These are phyloP conservation scores for Ptychochromis oligacanthus DNA, from an alignment of 2,113 vertebrate genomes.

Conservation along the genomic window DNA sequence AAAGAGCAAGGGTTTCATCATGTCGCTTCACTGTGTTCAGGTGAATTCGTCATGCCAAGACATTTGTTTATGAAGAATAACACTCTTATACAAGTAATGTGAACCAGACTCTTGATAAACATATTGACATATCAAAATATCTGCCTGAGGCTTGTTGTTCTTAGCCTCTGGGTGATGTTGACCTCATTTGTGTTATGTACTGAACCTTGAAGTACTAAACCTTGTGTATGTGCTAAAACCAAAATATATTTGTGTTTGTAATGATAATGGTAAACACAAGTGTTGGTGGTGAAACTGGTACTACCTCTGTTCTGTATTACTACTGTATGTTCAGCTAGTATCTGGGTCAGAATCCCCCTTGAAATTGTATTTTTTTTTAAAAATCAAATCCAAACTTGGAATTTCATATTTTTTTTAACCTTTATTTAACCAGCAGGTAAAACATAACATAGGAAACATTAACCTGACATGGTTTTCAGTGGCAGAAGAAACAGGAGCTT, in stretches of 20 bases:
- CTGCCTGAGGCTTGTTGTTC: background rate
- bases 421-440: no score
- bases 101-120: no score
- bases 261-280: background rate
- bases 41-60: constrained; percentile 43
- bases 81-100: background rate
- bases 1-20: constrained; percentile 80
- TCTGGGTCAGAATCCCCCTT: background rate
- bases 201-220: background rate
- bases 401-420: no score
- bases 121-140: no score
- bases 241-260: background rate
- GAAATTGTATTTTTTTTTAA: background rate
- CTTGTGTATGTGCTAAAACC: background rate
- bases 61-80: constrained; percentile 19
- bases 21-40: constrained; percentile 75
- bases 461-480: background rate
- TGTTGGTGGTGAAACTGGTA: background rate
- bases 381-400: no score
- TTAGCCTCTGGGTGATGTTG: background rate
- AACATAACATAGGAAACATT: no score
- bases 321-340: background rate
- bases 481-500: background rate
- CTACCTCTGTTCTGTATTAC: background rate
- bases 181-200: background rate